Base-by-base conservation (phyloP, 2,797 vertebrate genomes). In the Macropus fuliginosus region DNA sequence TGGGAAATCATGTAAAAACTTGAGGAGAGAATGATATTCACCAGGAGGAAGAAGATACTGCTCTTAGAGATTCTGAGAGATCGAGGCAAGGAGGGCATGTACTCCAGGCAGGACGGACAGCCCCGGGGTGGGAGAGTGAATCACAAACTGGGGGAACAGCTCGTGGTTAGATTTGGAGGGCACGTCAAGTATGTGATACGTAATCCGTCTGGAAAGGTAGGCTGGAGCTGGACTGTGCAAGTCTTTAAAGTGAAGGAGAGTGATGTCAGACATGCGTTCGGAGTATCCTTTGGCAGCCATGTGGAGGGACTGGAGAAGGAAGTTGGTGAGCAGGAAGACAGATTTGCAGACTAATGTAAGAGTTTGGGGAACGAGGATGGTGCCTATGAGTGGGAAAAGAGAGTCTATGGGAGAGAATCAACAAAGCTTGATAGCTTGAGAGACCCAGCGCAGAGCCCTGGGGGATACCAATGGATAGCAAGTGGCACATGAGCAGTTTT, bases 161-260 rank as follows among this genome's bases (percentile, higher is more conserved):
- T 18, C n/a, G 31, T 31, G 10, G 12, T 62, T 62, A 31, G 34
- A 62, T 62, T 34, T n/a, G 34, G 62, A 16, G 13, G 14, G 34
- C 18, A 16, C 1, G 6, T n/a, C 31, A 66, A n/a, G 66, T 6
- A 40, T 40, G 5, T 2, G 8, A 21, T 24, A 9, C 0, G 6
- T 81, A 1, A 81, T 40, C 66, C 21, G 34, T 3, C 57, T 31
- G 57, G 11, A 62, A 34, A 31, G 57, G 29, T 3, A 27, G 66
- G 66, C 6, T 81, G n/a, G 66, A 62, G 57, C 29, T 31, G 31
- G 57, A 62, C 29, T n/a, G 62, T 5, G 31, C 0, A 66, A n/a
- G 34, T 6, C 62, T 66, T 66, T 66, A 66, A 16, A 13, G n/a
- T 66, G n/a, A 40, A 81, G 66, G 21, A 9, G n/a, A 1, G 3